A percentile compares a stretch with the other conserved stretches of the same genome.
Evolutionary conservation across 2,113 vertebrate genomes (phyloP).

Genomic region (Haemorhous mexicanus): DNA sequence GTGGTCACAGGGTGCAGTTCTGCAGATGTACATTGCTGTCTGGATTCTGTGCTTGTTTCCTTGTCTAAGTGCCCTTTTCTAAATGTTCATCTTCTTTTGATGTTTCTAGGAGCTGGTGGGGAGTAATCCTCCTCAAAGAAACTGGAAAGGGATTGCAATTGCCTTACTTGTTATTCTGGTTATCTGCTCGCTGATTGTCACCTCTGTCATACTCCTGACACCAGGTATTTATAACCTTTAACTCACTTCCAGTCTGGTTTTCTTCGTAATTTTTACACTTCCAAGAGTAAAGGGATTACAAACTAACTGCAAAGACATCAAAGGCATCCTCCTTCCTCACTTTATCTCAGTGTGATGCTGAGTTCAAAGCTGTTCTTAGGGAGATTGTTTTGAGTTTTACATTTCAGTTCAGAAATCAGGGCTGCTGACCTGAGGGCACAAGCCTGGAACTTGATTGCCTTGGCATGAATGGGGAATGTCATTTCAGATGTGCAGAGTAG

Average conservation of each 20-base stretch:
- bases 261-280: constrained; percentile 31
- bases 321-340: neutral
- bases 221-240: constrained; percentile 82
- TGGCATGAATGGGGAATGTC: neutral
- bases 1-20: fast-evolving
- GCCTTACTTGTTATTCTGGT: constrained; percentile 97
- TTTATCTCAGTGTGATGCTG: neutral
- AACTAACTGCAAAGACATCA: neutral
- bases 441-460: neutral
- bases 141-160: constrained; percentile 99
- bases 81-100: constrained; percentile 15
- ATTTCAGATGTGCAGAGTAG: neutral
- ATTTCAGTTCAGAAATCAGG: neutral
- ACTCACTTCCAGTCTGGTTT: neutral
- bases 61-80: constrained; percentile 12
- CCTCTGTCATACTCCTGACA: constrained; percentile 96
- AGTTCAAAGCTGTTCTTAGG: neutral
- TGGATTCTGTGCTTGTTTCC: neutral
- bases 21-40: neutral
- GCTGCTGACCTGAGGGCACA: neutral
- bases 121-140: constrained; percentile 96
- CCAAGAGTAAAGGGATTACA: neutral
- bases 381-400: neutral
- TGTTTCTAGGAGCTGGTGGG: constrained; percentile 93
- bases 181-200: constrained; percentile 98